Evolutionary conservation across 2,797 vertebrate species (phyloP).

Genomic region (Macropodus opercularis): DNA sequence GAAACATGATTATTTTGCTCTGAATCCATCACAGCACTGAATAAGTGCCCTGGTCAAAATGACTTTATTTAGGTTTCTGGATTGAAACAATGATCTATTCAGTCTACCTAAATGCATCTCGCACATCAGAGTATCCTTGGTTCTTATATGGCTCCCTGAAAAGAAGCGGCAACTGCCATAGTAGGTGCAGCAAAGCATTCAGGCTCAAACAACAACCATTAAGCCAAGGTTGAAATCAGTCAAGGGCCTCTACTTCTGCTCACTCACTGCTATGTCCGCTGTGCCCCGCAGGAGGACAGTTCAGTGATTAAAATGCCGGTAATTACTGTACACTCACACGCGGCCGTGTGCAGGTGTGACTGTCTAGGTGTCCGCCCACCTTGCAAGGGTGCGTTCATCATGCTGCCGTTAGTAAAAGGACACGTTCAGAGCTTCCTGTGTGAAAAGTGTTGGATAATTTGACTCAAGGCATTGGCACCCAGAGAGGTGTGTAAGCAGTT

Average conservation of each 20-base stretch:
- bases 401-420: constrained; percentile 62
- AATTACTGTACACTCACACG: constrained; percentile 61
- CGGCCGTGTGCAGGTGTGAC: constrained; percentile 31
- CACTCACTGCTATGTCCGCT: constrained; percentile 54
- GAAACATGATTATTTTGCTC: constrained; percentile 7
- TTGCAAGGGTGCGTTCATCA: constrained; percentile 34
- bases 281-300: constrained; percentile 64
- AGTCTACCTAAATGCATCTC: constrained; percentile 8
- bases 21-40: constrained; percentile 12
- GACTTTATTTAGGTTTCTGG: constrained; percentile 2
- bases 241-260: constrained; percentile 61
- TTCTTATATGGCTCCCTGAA: constrained; percentile 31
- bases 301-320: constrained; percentile 75
- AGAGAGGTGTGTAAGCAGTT: constrained; percentile 66
- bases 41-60: constrained; percentile 1
- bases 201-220: constrained; percentile 67
- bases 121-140: constrained; percentile 23
- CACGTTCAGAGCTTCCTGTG: constrained; percentile 67
- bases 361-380: no score
- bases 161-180: constrained; percentile 48
- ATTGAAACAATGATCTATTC: constrained; percentile 5
- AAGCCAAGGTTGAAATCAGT: constrained; percentile 79
- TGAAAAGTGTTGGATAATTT: constrained; percentile 67
- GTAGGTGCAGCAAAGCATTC: constrained; percentile 61
- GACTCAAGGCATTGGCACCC: constrained; percentile 63